These are phyloP conservation scores for Andricus quercusramuli DNA, from an alignment of 2,888 invertebrate genomes.

Conservation along the genomic window DNA sequence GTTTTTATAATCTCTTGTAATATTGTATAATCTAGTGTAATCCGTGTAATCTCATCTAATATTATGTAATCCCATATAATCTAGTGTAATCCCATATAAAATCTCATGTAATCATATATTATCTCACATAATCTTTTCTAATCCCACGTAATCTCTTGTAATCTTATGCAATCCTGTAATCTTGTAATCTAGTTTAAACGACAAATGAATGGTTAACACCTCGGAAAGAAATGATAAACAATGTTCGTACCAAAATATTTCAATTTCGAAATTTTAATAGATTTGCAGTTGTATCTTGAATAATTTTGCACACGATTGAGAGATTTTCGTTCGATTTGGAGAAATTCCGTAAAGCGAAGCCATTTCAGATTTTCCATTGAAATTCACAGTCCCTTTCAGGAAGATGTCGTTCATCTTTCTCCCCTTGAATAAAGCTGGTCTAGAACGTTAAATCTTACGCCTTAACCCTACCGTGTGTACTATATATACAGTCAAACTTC, in stretches of 20 bases:
- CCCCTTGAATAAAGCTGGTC: constrained; percentile 57
- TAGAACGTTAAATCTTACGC: constrained; percentile 57
- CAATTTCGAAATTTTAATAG: background rate
- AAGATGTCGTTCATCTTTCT: constrained; percentile 69
- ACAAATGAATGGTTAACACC: too few species aligned
- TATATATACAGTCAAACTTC: constrained; percentile 19
- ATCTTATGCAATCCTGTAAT: too few species aligned
- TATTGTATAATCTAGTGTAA: too few species aligned
- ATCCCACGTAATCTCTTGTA: too few species aligned
- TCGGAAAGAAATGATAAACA: background rate
- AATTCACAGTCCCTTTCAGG: constrained; percentile 69
- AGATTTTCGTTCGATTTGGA: constrained; percentile 32
- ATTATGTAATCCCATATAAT: too few species aligned
- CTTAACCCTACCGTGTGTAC: constrained; percentile 56
- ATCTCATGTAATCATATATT: too few species aligned
- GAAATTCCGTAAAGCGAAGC: constrained; percentile 47
- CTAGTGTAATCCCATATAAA: too few species aligned
- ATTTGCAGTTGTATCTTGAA: constrained; percentile 8
- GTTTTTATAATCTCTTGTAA: too few species aligned
- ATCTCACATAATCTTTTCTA: too few species aligned
- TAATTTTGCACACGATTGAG: background rate
- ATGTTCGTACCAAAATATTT: background rate
- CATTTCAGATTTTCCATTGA: constrained; percentile 67
- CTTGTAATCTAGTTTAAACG: too few species aligned
- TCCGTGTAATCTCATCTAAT: too few species aligned